Conservation (phyloP, 1,140 invertebrate genomes). For the Chrysopa pallens region DNA sequence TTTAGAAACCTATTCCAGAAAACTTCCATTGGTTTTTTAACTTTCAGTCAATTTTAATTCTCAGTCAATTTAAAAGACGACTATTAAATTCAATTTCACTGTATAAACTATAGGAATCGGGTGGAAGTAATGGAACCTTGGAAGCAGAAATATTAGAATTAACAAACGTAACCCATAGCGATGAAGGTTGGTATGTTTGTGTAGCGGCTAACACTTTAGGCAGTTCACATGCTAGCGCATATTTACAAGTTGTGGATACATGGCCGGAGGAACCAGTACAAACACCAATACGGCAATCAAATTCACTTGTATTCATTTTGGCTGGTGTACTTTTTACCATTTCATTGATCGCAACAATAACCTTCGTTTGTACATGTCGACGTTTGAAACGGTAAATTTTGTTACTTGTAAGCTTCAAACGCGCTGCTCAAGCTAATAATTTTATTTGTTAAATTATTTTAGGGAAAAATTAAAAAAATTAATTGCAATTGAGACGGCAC, state of each 20-base stretch:
- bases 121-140: conserved; percentile 14
- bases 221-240: conserved; percentile 55
- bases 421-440: neutral
- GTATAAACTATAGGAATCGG: neutral
- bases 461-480: conserved; percentile 59
- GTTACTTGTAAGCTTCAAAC: neutral
- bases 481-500: conserved; percentile 53
- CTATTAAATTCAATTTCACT: neutral
- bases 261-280: too few relatives aligned
- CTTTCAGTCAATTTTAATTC: too few relatives aligned
- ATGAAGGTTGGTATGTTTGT: conserved; percentile 89
- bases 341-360: conserved; percentile 36
- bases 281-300: too few relatives aligned
- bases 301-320: conserved; percentile 31
- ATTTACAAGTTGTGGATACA: conserved; percentile 60
- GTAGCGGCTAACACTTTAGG: conserved; percentile 71
- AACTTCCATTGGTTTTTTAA: too few relatives aligned
- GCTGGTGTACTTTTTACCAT: conserved; percentile 36
- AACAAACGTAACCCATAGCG: conserved; percentile 64
- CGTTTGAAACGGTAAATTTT: conserved; percentile 22
- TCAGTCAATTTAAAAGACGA: too few relatives aligned
- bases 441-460: conserved; percentile 3
- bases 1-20: too few relatives aligned
- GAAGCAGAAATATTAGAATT: conserved; percentile 54
- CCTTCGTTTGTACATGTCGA: conserved; percentile 30